A percentile compares a stretch with the other conserved stretches of the same genome.
phyloP scores from a whole-genome alignment of 37 sponge, comb jelly and placozoan species.

The Tethya wilhelma region DNA sequence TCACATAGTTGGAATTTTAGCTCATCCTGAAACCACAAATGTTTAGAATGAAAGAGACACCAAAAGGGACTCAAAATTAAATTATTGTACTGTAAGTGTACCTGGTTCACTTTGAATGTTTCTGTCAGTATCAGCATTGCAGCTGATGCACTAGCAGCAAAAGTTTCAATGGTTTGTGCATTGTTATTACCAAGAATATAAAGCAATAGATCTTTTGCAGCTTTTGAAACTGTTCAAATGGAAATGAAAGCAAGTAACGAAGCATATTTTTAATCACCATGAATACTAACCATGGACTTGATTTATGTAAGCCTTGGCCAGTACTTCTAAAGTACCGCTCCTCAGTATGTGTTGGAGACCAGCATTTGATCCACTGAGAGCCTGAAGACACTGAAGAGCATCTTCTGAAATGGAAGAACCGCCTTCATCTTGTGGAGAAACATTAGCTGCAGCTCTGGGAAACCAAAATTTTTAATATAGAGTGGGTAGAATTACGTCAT shows the following conservation, averaged over 20 bases:
- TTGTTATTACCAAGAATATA: not conserved
- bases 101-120: conserved; percentile 49
- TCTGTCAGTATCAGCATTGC: conserved; percentile 20
- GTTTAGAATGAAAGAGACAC: too few relatives aligned
- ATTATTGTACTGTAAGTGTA: not conserved
- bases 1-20: conserved; percentile 57
- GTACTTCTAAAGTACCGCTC: conserved; percentile 15
- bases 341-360: conserved; percentile 48
- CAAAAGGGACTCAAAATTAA: too few relatives aligned
- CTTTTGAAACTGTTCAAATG: not conserved
- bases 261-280: not conserved
- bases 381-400: conserved; percentile 54
- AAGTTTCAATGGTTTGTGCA: not conserved
- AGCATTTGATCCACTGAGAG: conserved; percentile 2
- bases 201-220: conserved; percentile 18
- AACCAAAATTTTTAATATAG: too few relatives aligned
- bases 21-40: conserved; percentile 51
- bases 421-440: not conserved
- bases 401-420: conserved; percentile 21
- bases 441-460: too few relatives aligned
- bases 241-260: not conserved
- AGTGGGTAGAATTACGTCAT: too few relatives aligned
- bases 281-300: conserved; percentile 20
- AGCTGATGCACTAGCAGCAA: not conserved
- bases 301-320: conserved; percentile 8